Evolutionary conservation across 2,113 vertebrate species (phyloP).

Genomic region (Pholis gunnellus): DNA sequence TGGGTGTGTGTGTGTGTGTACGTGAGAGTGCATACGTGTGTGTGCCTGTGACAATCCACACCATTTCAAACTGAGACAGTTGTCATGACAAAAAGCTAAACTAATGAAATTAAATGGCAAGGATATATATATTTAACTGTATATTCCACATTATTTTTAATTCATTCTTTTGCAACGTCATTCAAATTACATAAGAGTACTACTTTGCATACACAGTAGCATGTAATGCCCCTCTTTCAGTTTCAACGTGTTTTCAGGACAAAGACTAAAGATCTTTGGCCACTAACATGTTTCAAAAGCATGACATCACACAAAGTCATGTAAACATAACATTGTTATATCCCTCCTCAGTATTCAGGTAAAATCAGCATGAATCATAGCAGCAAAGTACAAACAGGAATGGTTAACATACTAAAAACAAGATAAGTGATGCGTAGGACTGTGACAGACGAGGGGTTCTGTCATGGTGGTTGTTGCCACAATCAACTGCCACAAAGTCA

Average conservation of each 20-base stretch:
- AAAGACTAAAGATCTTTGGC: not conserved
- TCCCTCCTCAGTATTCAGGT: not conserved
- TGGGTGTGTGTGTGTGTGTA: not conserved
- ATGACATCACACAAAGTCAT: not conserved
- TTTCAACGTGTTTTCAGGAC: conserved; percentile 9
- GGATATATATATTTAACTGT: not conserved
- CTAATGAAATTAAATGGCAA: not conserved
- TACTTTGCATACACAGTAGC: conserved; percentile 18
- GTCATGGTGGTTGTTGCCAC: not conserved
- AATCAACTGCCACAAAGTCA: not conserved
- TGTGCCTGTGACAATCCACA: not conserved
- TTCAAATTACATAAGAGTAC: not conserved
- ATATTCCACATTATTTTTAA: not conserved
- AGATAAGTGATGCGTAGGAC: not conserved
- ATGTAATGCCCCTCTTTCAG: not conserved
- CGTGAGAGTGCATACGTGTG: not conserved
- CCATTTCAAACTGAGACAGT: not conserved
- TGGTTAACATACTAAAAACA: not conserved
- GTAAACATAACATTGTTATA: not conserved
- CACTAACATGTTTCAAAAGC: not conserved
- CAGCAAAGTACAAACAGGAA: conserved; percentile 21
- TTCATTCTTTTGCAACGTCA: not conserved
- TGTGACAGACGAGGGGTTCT: not conserved
- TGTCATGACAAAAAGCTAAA: conserved; percentile 32
- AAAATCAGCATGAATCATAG: not conserved